These are phyloP conservation scores for Zaprionus camerounensis DNA, from an alignment of 1,140 invertebrate species.

Conservation along the genomic window DNA sequence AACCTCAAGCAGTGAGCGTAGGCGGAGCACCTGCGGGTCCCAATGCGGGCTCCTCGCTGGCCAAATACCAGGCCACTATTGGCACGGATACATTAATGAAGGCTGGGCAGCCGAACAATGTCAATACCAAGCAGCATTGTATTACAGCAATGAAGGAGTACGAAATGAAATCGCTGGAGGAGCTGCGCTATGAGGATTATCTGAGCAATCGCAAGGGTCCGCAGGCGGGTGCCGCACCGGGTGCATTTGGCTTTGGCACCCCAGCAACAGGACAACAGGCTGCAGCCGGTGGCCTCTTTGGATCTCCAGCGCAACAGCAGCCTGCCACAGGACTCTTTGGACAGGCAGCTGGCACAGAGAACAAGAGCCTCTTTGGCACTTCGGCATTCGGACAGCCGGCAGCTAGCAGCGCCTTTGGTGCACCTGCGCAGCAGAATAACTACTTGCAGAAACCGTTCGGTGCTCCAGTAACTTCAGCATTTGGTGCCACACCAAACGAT, in stretches of 20 bases:
- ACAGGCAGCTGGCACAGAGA: constrained; percentile 68
- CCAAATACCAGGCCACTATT: constrained; percentile 94
- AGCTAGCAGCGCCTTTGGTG: constrained; percentile 80
- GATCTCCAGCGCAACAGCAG: constrained; percentile 66
- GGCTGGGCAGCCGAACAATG: constrained; percentile 91
- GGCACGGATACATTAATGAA: constrained; percentile 97
- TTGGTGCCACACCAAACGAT: constrained; percentile 86
- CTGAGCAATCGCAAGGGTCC: constrained; percentile 93
- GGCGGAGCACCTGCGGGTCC: constrained; percentile 73
- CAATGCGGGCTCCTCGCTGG: constrained; percentile 89
- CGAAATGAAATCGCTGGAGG: constrained; percentile 96
- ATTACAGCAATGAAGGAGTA: constrained; percentile 99
- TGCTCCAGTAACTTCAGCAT: constrained; percentile 86
- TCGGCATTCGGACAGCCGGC: constrained; percentile 82
- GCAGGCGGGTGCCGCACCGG: constrained; percentile 78
- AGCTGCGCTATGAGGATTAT: constrained; percentile 97
- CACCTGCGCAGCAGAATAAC: constrained; percentile 76
- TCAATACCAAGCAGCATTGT: constrained; percentile 96
- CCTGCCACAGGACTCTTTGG: constrained; percentile 84
- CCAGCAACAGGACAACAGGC: constrained; percentile 66
- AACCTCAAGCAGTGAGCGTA: constrained; percentile 76
- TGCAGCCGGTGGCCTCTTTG: constrained; percentile 80
- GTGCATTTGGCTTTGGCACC: constrained; percentile 85
- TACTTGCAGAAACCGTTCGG: constrained; percentile 85
- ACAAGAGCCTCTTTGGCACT: constrained; percentile 69